These are phyloP conservation scores for Galerucella calmariensis DNA, from an alignment of 2,888 invertebrate species.

Conservation along the genomic window DNA sequence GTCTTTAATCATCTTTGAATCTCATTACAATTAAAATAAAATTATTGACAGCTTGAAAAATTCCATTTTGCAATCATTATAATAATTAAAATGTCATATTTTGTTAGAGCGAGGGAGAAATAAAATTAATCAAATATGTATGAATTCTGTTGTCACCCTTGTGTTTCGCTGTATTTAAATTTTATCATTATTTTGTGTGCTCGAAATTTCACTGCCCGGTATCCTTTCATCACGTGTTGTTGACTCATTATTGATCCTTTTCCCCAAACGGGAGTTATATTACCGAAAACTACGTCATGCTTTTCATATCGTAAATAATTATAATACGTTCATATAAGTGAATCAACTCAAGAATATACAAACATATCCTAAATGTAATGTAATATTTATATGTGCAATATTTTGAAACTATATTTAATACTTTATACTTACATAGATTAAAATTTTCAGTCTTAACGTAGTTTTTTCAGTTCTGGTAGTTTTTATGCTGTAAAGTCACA, in stretches of 20 bases:
- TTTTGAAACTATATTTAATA: background rate
- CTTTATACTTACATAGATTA: conserved; percentile 19
- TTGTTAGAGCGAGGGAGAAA: background rate
- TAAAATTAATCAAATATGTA: background rate
- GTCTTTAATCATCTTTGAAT: too few relatives aligned
- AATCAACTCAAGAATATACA: background rate
- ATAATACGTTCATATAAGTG: background rate
- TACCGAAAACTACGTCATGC: conserved; percentile 22
- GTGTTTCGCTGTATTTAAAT: background rate
- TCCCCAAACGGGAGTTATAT: conserved; percentile 11
- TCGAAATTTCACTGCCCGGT: background rate
- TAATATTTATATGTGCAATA: background rate
- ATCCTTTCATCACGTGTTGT: conserved; percentile 22
- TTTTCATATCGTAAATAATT: background rate
- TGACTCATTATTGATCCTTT: conserved; percentile 32
- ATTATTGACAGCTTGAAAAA: conserved; percentile 3
- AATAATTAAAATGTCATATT: background rate
- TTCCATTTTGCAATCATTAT: background rate
- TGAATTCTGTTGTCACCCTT: background rate
- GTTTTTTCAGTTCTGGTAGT: background rate
- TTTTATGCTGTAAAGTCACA: conserved; percentile 20
- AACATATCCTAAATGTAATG: background rate
- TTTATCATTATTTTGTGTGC: background rate
- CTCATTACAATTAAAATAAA: background rate
- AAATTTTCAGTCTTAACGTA: conserved; percentile 28